Base-by-base conservation (phyloP, 2,113 vertebrate genomes). In the Chionodraco myersi region DNA sequence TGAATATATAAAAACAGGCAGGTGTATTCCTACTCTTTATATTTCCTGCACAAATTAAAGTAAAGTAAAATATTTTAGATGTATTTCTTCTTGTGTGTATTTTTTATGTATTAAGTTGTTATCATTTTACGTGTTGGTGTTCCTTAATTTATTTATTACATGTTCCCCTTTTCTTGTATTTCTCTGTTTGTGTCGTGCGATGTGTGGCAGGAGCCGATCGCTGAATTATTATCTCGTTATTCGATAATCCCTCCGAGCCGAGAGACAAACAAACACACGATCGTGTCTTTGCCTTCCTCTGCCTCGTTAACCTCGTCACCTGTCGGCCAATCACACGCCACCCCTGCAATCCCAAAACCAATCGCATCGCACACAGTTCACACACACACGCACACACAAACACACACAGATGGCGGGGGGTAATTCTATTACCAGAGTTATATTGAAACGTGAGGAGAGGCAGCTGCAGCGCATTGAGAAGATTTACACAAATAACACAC, bases 381-480 rank as follows among this genome's bases (percentile, higher is more conserved):
- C 84, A 80, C 62, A 60, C 53, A 41, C 68, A 58, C 36, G 47
- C 63, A 57, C 56, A 47, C 15, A 80, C 63, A 74, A 63, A 74
- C 34, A 67, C 26, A 51, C 66, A 67, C 81, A 77, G 66, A 83
- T 58, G 76, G 71, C 12, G 34, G 75, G 73, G 70, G 80, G 77
- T 89, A 80, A 86, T 86, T 89, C 86, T 86, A 88, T 89, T 89
- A 85, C 65, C 73, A 76, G 72, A 82, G 77, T 58, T 83, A 48
- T 71, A 82, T 26, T 72, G 75, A 91, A 86, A 89, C 84, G 85
- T 91, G 89, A 91, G 76, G 82, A 88, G 84, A 88, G 47, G 86
- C 90, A 91, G 90, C 90, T 91, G 90, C 88, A 89, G 79, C 62
- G 41, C 21, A 84, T 89, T 86, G 77, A 83, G 15, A 30, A 66